These are phyloP conservation scores for Agrotis segetum DNA, from an alignment of 2,888 invertebrate species.

Conservation along the genomic window DNA sequence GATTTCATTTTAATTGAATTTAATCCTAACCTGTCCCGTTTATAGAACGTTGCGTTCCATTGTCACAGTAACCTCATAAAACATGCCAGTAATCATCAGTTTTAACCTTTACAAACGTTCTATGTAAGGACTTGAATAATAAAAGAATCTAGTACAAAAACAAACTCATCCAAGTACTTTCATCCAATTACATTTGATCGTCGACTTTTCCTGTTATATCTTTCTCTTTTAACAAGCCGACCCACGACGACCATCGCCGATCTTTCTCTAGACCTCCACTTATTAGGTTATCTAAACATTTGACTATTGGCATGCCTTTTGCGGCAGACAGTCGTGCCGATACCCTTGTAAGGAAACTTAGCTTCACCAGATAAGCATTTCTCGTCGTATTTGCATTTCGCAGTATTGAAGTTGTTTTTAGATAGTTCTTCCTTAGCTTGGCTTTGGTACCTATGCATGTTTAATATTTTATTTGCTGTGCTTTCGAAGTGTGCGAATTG, in stretches of 20 bases:
- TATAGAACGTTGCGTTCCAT: too few relatives aligned
- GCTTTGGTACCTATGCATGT: neutral
- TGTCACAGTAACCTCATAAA: too few relatives aligned
- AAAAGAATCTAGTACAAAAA: neutral
- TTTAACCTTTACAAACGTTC: neutral
- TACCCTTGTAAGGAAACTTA: slow-evolving; percentile 55
- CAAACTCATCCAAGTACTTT: slow-evolving; percentile 1
- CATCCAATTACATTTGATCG: slow-evolving; percentile 9
- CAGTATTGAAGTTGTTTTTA: slow-evolving; percentile 35
- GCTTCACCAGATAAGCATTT: slow-evolving; percentile 58
- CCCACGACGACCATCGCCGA: slow-evolving; percentile 23
- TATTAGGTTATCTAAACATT: slow-evolving; percentile 67
- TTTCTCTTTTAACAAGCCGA: slow-evolving; percentile 40
- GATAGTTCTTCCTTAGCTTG: slow-evolving; percentile 19
- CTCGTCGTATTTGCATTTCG: slow-evolving; percentile 49
- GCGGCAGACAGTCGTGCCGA: slow-evolving; percentile 60
- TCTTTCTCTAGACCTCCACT: slow-evolving; percentile 55
- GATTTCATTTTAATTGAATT: too few relatives aligned
- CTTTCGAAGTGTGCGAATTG: slow-evolving; percentile 14
- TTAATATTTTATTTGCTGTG: slow-evolving; percentile 9
- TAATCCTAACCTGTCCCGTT: too few relatives aligned
- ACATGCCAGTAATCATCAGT: too few relatives aligned
- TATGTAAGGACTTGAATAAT: neutral
- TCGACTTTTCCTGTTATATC: slow-evolving; percentile 22
- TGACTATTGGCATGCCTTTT: slow-evolving; percentile 61